phyloP scores from a whole-genome alignment of 1,140 invertebrate species.

The Drosophila erecta region DNA sequence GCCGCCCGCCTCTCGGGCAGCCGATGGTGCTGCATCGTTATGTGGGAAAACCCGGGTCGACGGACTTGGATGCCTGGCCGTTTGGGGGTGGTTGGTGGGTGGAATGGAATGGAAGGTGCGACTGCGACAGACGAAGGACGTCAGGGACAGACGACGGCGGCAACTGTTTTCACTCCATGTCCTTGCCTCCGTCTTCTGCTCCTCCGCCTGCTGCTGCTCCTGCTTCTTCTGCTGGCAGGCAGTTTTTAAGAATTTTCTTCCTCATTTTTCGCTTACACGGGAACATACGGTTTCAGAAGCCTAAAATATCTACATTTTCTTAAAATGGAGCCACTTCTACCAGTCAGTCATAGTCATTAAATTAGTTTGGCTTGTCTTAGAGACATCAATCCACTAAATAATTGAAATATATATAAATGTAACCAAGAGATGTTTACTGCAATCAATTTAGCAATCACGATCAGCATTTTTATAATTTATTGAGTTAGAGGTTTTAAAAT shows the following conservation, averaged over 20 bases:
- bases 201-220: conserved; percentile 18
- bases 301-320: not conserved
- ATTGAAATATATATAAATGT: no score
- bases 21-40: conserved; percentile 72
- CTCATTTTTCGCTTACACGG: conserved; percentile 30
- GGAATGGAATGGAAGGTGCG: conserved; percentile 56
- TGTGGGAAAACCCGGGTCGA: conserved; percentile 72
- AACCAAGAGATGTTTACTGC: no score
- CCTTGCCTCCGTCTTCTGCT: conserved; percentile 47
- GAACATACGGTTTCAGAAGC: not conserved
- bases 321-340: not conserved
- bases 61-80: conserved; percentile 64
- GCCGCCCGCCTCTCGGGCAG: conserved; percentile 61
- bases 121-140: conserved; percentile 51
- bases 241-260: conserved; percentile 69
- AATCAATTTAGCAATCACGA: no score
- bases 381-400: no score
- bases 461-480: no score
- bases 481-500: no score
- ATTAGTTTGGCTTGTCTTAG: no score
- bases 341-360: no score
- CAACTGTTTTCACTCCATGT: conserved; percentile 70
- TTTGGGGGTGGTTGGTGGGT: conserved; percentile 70
- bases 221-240: conserved; percentile 56
- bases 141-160: conserved; percentile 54